A percentile compares a stretch with the other conserved stretches of the same genome.
These are phyloP conservation scores for Chrysolina americana DNA, from an alignment of 2,888 invertebrate species.

Conservation along the genomic window DNA sequence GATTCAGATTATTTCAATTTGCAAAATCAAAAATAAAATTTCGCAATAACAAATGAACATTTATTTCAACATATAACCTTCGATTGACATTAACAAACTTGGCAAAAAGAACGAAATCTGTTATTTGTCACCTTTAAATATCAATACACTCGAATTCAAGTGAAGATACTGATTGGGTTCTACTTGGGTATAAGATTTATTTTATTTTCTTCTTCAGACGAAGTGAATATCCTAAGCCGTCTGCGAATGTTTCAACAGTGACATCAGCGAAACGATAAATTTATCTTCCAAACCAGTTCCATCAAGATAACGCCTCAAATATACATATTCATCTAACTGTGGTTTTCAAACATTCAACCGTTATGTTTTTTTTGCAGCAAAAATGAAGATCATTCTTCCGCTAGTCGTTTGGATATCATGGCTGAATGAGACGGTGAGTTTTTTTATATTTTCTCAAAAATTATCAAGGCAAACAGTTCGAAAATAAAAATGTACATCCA, in stretches of 20 bases:
- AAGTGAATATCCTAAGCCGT: background rate
- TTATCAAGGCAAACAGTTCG: background rate
- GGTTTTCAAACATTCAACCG: background rate
- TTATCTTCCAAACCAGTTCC: conserved; percentile 8
- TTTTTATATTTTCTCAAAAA: background rate
- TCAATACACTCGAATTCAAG: too few relatives aligned
- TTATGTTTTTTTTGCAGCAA: conserved; percentile 80
- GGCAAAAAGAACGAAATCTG: too few relatives aligned
- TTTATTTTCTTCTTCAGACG: background rate
- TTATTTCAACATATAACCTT: too few relatives aligned
- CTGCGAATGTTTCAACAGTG: conserved; percentile 3
- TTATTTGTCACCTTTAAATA: too few relatives aligned
- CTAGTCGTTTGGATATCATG: conserved; percentile 89
- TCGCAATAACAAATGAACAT: too few relatives aligned
- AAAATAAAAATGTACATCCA: background rate
- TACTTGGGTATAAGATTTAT: background rate
- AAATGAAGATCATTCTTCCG: conserved; percentile 94
- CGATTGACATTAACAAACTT: too few relatives aligned
- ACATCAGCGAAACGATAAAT: conserved; percentile 1
- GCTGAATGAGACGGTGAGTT: conserved; percentile 86
- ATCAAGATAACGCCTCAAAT: background rate
- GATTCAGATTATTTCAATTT: too few relatives aligned
- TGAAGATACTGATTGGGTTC: background rate
- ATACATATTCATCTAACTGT: background rate
- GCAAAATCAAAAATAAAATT: too few relatives aligned